These are phyloP conservation scores for Antechinus flavipes DNA, from an alignment of 2,113 vertebrate genomes.

Conservation along the genomic window DNA sequence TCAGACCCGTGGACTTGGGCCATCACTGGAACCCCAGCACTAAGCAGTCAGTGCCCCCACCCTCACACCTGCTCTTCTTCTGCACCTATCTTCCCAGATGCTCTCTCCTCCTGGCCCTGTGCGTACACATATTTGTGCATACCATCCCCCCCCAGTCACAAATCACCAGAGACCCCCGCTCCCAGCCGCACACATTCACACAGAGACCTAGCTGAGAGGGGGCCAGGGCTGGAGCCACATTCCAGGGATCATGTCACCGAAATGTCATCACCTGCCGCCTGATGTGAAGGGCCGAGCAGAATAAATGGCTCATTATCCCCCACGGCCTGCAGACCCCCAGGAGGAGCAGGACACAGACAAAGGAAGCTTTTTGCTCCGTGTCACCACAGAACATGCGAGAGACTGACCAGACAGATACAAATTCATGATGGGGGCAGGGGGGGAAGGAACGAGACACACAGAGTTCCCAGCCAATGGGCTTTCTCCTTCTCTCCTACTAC, in stretches of 20 bases:
- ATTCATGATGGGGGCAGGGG: not conserved
- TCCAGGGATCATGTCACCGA: slow-evolving; percentile 66
- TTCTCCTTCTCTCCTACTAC: slow-evolving; percentile 47
- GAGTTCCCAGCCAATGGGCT: slow-evolving; percentile 14
- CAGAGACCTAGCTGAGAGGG: slow-evolving; percentile 20
- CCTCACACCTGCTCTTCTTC: not conserved
- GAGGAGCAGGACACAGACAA: slow-evolving; percentile 60
- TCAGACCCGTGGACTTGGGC: not conserved
- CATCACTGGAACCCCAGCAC: too few relatives aligned
- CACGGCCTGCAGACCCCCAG: slow-evolving; percentile 52
- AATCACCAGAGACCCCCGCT: slow-evolving; percentile 24
- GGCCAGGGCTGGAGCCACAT: slow-evolving; percentile 59
- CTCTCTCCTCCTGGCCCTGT: not conserved
- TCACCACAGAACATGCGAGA: slow-evolving; percentile 44
- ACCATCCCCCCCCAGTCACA: slow-evolving; percentile 5
- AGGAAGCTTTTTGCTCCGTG: slow-evolving; percentile 63
- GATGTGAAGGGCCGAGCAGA: slow-evolving; percentile 69
- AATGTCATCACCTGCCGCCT: slow-evolving; percentile 70
- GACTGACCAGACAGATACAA: slow-evolving; percentile 49
- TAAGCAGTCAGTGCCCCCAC: not conserved
- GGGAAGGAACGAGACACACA: not conserved
- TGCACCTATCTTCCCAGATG: not conserved
- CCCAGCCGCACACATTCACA: slow-evolving; percentile 10
- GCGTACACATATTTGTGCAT: slow-evolving; percentile 25
- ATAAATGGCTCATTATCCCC: slow-evolving; percentile 67